Conservation (phyloP, 1,140 invertebrate species). For the Aphelenchoides fujianensis region DNA sequence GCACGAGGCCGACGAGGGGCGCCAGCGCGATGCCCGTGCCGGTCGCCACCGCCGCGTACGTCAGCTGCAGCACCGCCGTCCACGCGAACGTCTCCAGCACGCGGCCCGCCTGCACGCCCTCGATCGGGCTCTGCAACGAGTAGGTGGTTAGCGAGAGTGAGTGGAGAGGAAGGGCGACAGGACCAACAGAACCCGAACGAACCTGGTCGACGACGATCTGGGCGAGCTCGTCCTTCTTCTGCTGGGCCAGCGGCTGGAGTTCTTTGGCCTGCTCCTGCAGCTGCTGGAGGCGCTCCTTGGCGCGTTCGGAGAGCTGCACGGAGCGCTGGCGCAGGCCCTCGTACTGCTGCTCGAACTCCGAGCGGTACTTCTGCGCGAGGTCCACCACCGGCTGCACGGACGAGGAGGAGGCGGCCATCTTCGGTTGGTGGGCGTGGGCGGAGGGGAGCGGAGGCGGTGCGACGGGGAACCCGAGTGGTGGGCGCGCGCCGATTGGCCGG, state of each 20-base stretch:
- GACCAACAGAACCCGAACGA: neutral
- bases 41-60: slow-evolving; percentile 17
- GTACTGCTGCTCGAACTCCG: slow-evolving; percentile 14
- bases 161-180: neutral
- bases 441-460: too few relatives aligned
- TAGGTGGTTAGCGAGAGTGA: neutral
- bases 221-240: slow-evolving; percentile 3
- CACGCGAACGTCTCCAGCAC: slow-evolving; percentile 18
- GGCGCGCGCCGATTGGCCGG: too few relatives aligned
- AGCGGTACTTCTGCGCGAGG: neutral
- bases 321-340: slow-evolving; percentile 3
- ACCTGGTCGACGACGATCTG: neutral
- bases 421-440: too few relatives aligned
- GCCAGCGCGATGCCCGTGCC: slow-evolving; percentile 7
- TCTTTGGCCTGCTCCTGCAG: neutral
- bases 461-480: too few relatives aligned
- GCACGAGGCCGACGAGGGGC: slow-evolving; percentile 15
- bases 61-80: slow-evolving; percentile 16
- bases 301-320: too few relatives aligned
- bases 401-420: too few relatives aligned
- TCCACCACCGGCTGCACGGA: neutral
- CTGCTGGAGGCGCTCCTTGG: neutral
- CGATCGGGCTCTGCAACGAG: slow-evolving; percentile 12
- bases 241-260: too few relatives aligned
- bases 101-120: too few relatives aligned